These are phyloP conservation scores for Diadumene lineata DNA, from an alignment of 92 coral and sea anemone genomes.

Conservation along the genomic window DNA sequence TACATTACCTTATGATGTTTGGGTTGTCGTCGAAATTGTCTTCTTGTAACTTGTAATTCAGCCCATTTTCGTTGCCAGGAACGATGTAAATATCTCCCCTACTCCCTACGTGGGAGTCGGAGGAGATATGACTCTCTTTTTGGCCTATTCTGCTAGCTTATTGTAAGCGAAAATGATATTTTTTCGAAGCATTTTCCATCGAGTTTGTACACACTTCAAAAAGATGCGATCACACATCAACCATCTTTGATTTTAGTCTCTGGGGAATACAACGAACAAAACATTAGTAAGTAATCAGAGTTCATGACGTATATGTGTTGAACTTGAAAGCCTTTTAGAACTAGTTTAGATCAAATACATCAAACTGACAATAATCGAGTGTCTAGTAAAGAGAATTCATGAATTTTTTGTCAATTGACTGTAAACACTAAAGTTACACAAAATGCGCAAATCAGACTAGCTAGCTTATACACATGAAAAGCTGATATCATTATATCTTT, in stretches of 20 bases:
- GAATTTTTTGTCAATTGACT: too few relatives aligned
- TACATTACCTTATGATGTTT: slow-evolving; percentile 33
- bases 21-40: slow-evolving; percentile 18
- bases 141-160: slow-evolving; percentile 78
- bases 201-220: slow-evolving; percentile 2
- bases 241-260: slow-evolving; percentile 3
- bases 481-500: background rate
- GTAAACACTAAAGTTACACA: background rate
- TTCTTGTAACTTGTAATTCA: slow-evolving; percentile 5
- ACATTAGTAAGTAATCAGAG: background rate
- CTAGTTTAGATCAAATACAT: background rate
- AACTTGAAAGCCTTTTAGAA: background rate
- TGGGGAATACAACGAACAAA: slow-evolving; percentile 22
- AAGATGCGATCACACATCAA: slow-evolving; percentile 5
- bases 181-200: background rate
- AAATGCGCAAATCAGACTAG: background rate
- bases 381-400: background rate
- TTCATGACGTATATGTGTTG: background rate
- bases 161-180: background rate
- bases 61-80: slow-evolving; percentile 13
- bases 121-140: slow-evolving; percentile 70
- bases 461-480: background rate
- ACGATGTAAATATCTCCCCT: slow-evolving; percentile 44
- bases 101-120: slow-evolving; percentile 81
- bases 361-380: background rate